Evolutionary conservation across 2,113 vertebrate species (phyloP), one percentile per base, ranked within the genome.

Genomic region (Brachyhypopomus occidentalis): DNA sequence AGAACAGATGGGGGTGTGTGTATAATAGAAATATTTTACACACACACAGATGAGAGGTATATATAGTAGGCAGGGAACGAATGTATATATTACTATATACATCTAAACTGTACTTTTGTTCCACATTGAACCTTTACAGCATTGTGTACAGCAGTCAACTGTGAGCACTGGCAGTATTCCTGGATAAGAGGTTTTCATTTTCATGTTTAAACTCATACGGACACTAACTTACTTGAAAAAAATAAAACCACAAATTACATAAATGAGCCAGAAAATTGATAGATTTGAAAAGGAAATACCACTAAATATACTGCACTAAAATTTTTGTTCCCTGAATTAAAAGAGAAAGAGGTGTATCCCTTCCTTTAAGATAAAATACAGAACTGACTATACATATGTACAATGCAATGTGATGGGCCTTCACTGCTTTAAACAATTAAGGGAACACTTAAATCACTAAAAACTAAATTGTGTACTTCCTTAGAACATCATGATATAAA

Each of bases 241-340:
- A 69, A 84, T 79, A 85, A 87, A 86, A 72, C 41, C 41, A 71
- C 80, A 85, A 83, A 55, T 8, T 69, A 80, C 56, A 4, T 87
- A 87, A 86, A 89, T 52, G 11, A 52, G 45, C 84, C 80, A 23
- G 86, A 88, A 90, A 83, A 90, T 81, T 82, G 84, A 83, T 77
- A 80, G 87, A 79, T 81, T 83, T 27, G 67, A 58, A 83, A 41
- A 66, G 22, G 72, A 77, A 41, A 52, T 45, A 20, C 41, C n/a
- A 77, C 79, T 36, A 86, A 66, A 89, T 87, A 87, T 88, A 91
- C 89, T 91, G 87, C 90, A 89, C 90, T 89, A 86, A 88, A 92
- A 89, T 83, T 22, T 85, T 77, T 88, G 87, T 86, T 94, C 92
- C 92, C 93, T 93, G 91, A 94, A 92, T 93, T 86, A 88, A 89